A percentile compares a stretch with the other conserved stretches of the same genome.
Conservation (phyloP, 2,797 vertebrate genomes). For the Sebastes oblongus region DNA sequence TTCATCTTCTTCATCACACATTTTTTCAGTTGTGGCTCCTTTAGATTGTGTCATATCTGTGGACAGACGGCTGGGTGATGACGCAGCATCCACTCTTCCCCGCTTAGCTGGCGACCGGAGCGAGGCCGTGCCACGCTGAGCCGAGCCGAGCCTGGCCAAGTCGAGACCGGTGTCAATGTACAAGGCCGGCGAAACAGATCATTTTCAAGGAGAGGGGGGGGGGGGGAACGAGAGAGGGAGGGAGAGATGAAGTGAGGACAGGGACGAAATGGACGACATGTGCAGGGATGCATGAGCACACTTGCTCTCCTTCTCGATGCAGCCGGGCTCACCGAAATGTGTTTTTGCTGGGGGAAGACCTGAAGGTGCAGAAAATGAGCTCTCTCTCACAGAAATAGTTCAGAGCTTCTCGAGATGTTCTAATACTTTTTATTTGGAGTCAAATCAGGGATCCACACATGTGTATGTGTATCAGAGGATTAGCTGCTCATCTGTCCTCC, state of each 20-base stretch:
- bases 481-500: neutral
- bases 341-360: conserved; percentile 20
- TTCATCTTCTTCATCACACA: conserved; percentile 19
- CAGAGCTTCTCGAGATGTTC: neutral
- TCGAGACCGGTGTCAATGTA: neutral
- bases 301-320: conserved; percentile 44
- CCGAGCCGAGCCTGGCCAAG: conserved; percentile 1
- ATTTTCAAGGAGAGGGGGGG: conserved; percentile 35
- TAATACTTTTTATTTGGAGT: neutral
- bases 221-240: neutral
- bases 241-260: conserved; percentile 48
- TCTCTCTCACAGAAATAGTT: neutral
- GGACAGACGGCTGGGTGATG: conserved; percentile 38
- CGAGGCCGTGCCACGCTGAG: conserved; percentile 1
- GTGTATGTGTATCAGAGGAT: neutral
- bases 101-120: neutral
- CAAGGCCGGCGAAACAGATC: conserved; percentile 18
- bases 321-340: conserved; percentile 30
- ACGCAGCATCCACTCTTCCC: conserved; percentile 36
- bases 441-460: neutral
- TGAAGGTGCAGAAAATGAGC: neutral
- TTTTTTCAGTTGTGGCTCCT: conserved; percentile 18
- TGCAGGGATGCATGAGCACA: conserved; percentile 61
- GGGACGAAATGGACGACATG: conserved; percentile 45
- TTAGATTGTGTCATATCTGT: conserved; percentile 25